Evolutionary conservation across 2,888 invertebrate species (phyloP).

Genomic region (Coenonympha arcania): DNA sequence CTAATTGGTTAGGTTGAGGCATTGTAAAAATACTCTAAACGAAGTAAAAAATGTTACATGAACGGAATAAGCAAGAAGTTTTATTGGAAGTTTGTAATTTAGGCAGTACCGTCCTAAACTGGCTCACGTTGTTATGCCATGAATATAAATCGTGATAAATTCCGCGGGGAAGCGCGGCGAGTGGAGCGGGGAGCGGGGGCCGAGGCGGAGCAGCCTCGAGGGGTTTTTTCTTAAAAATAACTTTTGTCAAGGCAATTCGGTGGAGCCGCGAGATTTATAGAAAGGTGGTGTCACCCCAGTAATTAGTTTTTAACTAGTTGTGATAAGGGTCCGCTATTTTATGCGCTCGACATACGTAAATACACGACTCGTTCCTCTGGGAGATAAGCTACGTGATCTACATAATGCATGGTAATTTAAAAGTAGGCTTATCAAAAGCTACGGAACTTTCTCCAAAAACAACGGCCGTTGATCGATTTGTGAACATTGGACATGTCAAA

Average conservation of each 20-base stretch:
- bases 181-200: slow-evolving; percentile 39
- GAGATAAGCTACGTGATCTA: slow-evolving; percentile 3
- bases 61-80: too few relatives aligned
- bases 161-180: slow-evolving; percentile 48
- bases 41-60: too few relatives aligned
- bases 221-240: slow-evolving; percentile 75
- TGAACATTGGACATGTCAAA: slow-evolving; percentile 50
- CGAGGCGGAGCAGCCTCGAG: slow-evolving; percentile 57
- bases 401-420: slow-evolving; percentile 2
- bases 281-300: slow-evolving; percentile 73
- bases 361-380: background rate
- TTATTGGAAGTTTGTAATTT: slow-evolving; percentile 60
- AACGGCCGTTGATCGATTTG: slow-evolving; percentile 47
- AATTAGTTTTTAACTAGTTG: slow-evolving; percentile 76
- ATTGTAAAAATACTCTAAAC: too few relatives aligned
- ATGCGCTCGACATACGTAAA: slow-evolving; percentile 46
- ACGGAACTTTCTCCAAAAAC: slow-evolving; percentile 38
- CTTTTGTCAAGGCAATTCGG: slow-evolving; percentile 73
- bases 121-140: slow-evolving; percentile 72
- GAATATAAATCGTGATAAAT: slow-evolving; percentile 78
- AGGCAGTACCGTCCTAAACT: slow-evolving; percentile 66
- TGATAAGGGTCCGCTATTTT: slow-evolving; percentile 70
- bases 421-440: background rate
- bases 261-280: slow-evolving; percentile 68
- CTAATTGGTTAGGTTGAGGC: too few relatives aligned